Percentiles rank a stretch among this genome's conserved stretches.
Conservation (phyloP, 2,888 invertebrate species). For the Dichetophora obliterata region DNA sequence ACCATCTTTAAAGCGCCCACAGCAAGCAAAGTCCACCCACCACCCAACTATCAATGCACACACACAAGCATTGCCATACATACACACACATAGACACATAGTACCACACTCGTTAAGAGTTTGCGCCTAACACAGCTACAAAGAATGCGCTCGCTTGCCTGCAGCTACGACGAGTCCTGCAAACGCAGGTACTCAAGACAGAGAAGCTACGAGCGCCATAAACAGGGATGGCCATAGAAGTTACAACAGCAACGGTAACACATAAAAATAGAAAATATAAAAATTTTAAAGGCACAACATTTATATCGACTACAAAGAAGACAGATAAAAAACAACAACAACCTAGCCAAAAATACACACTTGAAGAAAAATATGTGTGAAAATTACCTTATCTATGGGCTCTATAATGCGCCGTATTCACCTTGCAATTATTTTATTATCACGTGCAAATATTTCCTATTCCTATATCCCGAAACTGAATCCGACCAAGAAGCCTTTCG, state of each 20-base stretch:
- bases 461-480: too few relatives aligned
- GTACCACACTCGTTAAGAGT: slow-evolving; percentile 21
- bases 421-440: too few relatives aligned
- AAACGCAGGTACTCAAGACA: neutral
- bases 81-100: neutral
- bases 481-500: too few relatives aligned
- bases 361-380: neutral
- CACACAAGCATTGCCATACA: neutral
- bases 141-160: slow-evolving; percentile 1
- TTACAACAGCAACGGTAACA: neutral
- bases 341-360: neutral
- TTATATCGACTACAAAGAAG: neutral
- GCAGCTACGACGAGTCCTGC: neutral
- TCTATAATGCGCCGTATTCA: too few relatives aligned
- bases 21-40: slow-evolving; percentile 7
- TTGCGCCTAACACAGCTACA: slow-evolving; percentile 26
- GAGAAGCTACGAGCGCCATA: neutral
- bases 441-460: too few relatives aligned
- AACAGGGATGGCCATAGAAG: neutral
- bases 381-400: too few relatives aligned
- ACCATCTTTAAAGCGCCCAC: slow-evolving; percentile 24
- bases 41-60: slow-evolving; percentile 2
- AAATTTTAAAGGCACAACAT: neutral
- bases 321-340: neutral
- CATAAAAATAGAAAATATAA: neutral